These are phyloP conservation scores for Dynastes grantii DNA, from an alignment of 2,888 invertebrate genomes.

Conservation along the genomic window DNA sequence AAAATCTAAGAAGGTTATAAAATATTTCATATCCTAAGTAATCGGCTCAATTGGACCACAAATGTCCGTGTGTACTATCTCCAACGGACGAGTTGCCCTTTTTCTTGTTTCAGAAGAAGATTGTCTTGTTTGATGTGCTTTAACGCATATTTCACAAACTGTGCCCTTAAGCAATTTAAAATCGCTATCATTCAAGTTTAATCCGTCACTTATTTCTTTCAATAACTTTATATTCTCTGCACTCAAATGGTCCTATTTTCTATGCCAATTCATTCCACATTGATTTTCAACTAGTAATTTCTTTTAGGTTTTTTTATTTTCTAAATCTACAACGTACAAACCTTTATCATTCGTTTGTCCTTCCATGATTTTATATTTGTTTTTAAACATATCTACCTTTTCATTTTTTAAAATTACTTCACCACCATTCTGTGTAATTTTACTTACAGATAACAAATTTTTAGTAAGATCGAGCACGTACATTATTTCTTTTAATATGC, in stretches of 20 bases:
- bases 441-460: background rate
- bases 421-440: background rate
- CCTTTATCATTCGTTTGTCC: no score
- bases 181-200: background rate
- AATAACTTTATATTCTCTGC: background rate
- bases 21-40: constrained; percentile 25
- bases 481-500: background rate
- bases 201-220: background rate
- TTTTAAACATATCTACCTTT: background rate
- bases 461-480: background rate
- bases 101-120: background rate
- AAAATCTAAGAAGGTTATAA: constrained; percentile 24
- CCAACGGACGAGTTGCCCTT: background rate
- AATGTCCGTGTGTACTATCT: background rate
- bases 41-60: constrained; percentile 31
- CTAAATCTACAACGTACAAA: background rate
- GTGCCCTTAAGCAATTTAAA: background rate
- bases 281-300: background rate
- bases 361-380: background rate
- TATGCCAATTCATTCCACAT: background rate
- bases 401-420: background rate
- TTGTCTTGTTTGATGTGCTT: background rate
- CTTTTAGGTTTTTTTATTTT: background rate
- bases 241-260: background rate
- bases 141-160: background rate